These are phyloP conservation scores for Chloroclysta siterata DNA, from an alignment of 2,888 invertebrate species.

Conservation along the genomic window DNA sequence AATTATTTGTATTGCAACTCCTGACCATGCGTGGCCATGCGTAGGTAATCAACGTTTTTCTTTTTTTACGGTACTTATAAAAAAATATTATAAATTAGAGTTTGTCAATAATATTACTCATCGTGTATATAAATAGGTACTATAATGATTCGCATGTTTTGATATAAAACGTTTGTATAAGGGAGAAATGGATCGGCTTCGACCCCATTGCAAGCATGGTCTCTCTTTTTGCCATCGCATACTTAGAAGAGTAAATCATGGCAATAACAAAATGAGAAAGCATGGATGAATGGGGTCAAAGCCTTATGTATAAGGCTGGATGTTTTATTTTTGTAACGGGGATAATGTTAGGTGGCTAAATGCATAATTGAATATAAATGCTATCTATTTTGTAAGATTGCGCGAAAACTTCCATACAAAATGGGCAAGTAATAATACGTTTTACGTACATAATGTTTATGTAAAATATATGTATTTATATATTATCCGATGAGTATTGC, in stretches of 20 bases:
- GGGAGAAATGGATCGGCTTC: slow-evolving; percentile 44
- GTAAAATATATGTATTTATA: slow-evolving; percentile 28
- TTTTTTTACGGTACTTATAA: background rate
- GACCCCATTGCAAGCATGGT: background rate
- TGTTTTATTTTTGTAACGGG: slow-evolving; percentile 75
- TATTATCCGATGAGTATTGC: slow-evolving; percentile 19
- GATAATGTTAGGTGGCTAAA: slow-evolving; percentile 77
- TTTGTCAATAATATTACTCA: slow-evolving; percentile 36
- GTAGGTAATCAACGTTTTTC: background rate
- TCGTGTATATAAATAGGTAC: slow-evolving; percentile 36
- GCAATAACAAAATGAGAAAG: background rate
- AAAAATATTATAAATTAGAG: slow-evolving; percentile 8
- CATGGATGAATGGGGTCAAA: background rate
- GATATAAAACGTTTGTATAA: slow-evolving; percentile 71
- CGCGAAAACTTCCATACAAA: slow-evolving; percentile 8
- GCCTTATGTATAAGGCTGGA: slow-evolving; percentile 50
- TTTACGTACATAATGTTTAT: slow-evolving; percentile 4
- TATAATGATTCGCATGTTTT: slow-evolving; percentile 58
- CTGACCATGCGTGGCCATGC: background rate
- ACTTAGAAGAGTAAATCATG: no score
- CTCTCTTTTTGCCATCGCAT: background rate
- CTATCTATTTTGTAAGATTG: slow-evolving; percentile 44
- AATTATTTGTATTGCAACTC: background rate
- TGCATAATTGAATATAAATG: slow-evolving; percentile 62
- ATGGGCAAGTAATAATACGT: slow-evolving; percentile 17